Conservation (phyloP, 2,888 invertebrate species). For the Parnassius apollo region DNA sequence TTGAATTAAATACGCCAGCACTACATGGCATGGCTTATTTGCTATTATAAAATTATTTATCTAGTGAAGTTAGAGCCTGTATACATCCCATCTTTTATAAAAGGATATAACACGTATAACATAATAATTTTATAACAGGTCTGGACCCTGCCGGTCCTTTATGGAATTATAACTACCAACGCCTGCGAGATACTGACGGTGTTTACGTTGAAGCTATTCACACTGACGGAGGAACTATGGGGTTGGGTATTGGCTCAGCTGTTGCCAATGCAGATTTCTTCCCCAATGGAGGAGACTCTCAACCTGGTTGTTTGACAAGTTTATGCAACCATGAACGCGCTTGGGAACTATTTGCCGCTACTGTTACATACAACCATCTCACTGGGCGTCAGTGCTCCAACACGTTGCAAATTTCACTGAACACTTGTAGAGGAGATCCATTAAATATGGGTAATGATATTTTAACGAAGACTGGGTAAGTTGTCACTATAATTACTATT, state of each 20-base stretch:
- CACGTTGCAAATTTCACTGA: slow-evolving; percentile 43
- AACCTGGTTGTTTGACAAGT: slow-evolving; percentile 55
- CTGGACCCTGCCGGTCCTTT: slow-evolving; percentile 62
- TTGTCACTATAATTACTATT: slow-evolving; percentile 3
- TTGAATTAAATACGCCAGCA: no score
- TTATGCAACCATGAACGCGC: slow-evolving; percentile 62
- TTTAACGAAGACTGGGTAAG: slow-evolving; percentile 52
- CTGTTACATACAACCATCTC: slow-evolving; percentile 53
- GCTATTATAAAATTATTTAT: no score
- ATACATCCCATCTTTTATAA: no score
- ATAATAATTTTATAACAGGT: slow-evolving; percentile 37
- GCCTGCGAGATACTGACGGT: slow-evolving; percentile 52
- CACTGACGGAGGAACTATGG: slow-evolving; percentile 70
- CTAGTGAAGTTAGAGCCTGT: no score
- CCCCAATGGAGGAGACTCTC: slow-evolving; percentile 78
- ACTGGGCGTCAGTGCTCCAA: slow-evolving; percentile 47
- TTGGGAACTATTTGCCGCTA: slow-evolving; percentile 57
- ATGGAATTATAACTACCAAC: slow-evolving; percentile 45
- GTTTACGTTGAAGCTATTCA: slow-evolving; percentile 61
- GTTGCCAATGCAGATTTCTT: slow-evolving; percentile 81
- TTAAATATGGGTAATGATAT: slow-evolving; percentile 54
- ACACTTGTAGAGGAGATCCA: slow-evolving; percentile 48
- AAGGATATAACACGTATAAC: no score
- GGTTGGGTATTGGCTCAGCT: slow-evolving; percentile 67
- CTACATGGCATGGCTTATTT: no score